A percentile compares a stretch with the other conserved stretches of the same genome.
These are phyloP conservation scores for Leucosticte australis DNA, from an alignment of 2,113 vertebrate genomes.

Conservation along the genomic window DNA sequence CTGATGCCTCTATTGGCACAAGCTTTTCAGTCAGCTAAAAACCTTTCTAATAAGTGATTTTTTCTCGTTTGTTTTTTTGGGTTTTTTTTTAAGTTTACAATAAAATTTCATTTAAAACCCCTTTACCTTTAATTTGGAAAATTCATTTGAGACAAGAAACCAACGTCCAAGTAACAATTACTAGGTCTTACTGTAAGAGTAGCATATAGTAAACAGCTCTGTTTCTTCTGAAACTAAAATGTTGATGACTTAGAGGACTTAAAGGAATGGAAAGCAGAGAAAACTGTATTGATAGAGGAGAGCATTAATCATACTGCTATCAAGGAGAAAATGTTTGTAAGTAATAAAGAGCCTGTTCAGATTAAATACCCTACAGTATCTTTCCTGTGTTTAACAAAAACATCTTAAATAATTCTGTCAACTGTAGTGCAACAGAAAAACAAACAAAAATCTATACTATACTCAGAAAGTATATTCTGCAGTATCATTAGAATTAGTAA, in stretches of 20 bases:
- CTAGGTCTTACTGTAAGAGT: not conserved
- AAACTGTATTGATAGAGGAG: not conserved
- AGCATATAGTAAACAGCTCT: not conserved
- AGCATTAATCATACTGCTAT: not conserved
- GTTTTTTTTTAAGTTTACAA: not conserved
- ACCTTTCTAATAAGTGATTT: not conserved
- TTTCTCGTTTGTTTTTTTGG: too few relatives aligned
- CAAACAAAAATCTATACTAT: not conserved
- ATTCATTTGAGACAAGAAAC: not conserved
- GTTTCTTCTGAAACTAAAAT: not conserved
- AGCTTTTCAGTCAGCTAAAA: not conserved
- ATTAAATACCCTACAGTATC: not conserved
- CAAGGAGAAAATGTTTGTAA: not conserved
- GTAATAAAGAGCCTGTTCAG: not conserved
- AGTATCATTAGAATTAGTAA: not conserved
- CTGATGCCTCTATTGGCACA: not conserved
- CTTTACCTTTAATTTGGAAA: not conserved
- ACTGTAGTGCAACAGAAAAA: not conserved
- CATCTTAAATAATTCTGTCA: not conserved
- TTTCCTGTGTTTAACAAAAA: not conserved
- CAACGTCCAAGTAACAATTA: not conserved
- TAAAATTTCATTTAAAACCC: constrained; percentile 10
- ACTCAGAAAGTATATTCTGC: not conserved
- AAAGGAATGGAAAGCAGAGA: not conserved
- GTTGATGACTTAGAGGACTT: not conserved